Evolutionary conservation across 2,888 invertebrate species (phyloP), one percentile per base, ranked within the genome.

Genomic region (Cosmopolites sordidus): DNA sequence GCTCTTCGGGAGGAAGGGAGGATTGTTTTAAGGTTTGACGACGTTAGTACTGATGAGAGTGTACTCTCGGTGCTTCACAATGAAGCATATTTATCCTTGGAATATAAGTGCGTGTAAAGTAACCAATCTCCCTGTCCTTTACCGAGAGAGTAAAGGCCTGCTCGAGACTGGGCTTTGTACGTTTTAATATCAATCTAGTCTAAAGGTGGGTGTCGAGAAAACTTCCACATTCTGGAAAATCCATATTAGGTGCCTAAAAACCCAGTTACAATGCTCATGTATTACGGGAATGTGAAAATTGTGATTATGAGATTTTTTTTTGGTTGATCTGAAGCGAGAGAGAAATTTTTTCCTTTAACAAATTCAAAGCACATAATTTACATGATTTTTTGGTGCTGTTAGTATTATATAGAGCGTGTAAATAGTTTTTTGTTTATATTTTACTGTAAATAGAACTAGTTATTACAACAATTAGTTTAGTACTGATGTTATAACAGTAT

Each of bases 1-100:
- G 64, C 76, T 91, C 45, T 92, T 92, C 73, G 91, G 91, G 30
- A 79, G 92, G 58, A 92, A 92, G 69, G 92, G 92, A 45, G 92
- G 91, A 47, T 79, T 90, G 64, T 81, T 90, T 66, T 86, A 83
- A 42, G 17, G 11, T n/a, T n/a, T 22, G 22, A 8, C 22, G 22
- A 22, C 22, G 22, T n/a, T n/a, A n/a, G n/a, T n/a, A n/a, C n/a
- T n/a, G n/a, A n/a, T n/a, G n/a, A n/a, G n/a, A n/a, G n/a, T n/a
- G n/a, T n/a, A n/a, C n/a, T 27, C 27, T 27, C 27, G 27, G 5
- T 27, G 9, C 5, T 6, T 27, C 9, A 27, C 27, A 27, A 27
- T 27, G 27, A 6, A 27, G 9, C 5, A 27, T 6, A 27, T 27
- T 6, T 27, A 27, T 27, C 27, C n/a, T n/a, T 27, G 27, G 27